Base-by-base conservation (phyloP, 2,888 invertebrate genomes). In the Meteorus cinctellus region DNA sequence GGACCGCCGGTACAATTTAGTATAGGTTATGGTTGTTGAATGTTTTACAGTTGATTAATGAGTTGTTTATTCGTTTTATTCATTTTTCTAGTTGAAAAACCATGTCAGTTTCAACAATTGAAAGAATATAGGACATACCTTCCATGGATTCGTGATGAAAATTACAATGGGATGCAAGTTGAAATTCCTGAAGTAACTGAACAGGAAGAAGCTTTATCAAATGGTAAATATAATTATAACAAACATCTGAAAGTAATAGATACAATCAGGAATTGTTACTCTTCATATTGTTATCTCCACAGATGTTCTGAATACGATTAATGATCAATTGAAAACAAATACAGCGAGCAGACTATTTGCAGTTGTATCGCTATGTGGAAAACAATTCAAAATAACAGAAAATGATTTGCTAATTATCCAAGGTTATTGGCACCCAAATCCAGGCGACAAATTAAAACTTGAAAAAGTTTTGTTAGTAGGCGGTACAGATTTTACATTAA, bases 391-490 rank as follows among this genome's bases (percentile, higher is more conserved):
- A 90, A 92, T 97, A 0, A 96, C 96, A 0, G 92, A 94, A 76
- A 96, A 95, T n/a, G 97, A 97, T 90, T 90, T 97, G 3, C 92
- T 97, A 36, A 91, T 96, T 0, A 91, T 97, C 0, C 95, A 96
- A 89, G 96, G 96, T 0, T 93, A 94, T 85, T 96, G 96, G 96
- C 94, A 95, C 41, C 96, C 96, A 1, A 93, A 93, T 71, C 92
- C 93, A 74, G 96, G 96, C 0, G 97, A 97, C 85, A 90, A 93
- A 89, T 92, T 97, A 72, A 93, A 92, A 79, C 89, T 97, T 66
- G 96, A 97, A 84, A 97, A 97, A 91, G 95, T 97, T 2, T 86
- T 97, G 68, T 85, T 96, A 29, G 94, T 95, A 2, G 97, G 96
- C 0, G 92, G 93, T 5, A 92, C 92, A 80, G 95, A 97, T 86